These are phyloP conservation scores for Glaucidium brasilianum DNA, from an alignment of 2,113 vertebrate genomes.

Conservation along the genomic window DNA sequence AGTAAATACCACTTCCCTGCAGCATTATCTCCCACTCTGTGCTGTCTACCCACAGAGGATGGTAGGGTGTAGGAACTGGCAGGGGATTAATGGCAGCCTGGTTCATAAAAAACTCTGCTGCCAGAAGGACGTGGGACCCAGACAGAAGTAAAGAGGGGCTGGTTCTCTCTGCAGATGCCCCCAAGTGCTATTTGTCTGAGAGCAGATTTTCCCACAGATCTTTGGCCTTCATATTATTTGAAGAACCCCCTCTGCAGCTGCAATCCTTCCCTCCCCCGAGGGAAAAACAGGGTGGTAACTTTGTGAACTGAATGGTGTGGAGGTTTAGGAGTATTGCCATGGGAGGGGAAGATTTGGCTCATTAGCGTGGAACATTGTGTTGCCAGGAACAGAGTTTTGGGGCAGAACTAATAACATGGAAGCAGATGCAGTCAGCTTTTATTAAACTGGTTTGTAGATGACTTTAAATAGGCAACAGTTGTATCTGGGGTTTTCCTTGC, in stretches of 20 bases:
- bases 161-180: conserved; percentile 56
- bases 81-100: conserved; percentile 56
- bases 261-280: conserved; percentile 61
- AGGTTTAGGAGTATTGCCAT: conserved; percentile 65
- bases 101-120: conserved; percentile 21
- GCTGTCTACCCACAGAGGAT: conserved; percentile 50
- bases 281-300: conserved; percentile 64
- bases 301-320: conserved; percentile 65
- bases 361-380: conserved; percentile 67
- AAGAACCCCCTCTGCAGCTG: conserved; percentile 68
- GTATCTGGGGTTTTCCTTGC: conserved; percentile 2
- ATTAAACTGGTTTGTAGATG: conserved; percentile 67
- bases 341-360: conserved; percentile 68
- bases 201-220: conserved; percentile 66
- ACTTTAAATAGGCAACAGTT: conserved; percentile 39
- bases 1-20: conserved; percentile 51
- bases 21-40: conserved; percentile 44
- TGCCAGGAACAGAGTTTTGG: conserved; percentile 66
- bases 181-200: conserved; percentile 64
- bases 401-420: conserved; percentile 70
- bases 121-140: conserved; percentile 61
- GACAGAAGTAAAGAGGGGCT: conserved; percentile 58
- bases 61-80: conserved; percentile 49
- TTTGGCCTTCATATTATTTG: conserved; percentile 60
- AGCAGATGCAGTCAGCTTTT: conserved; percentile 70